A percentile compares a stretch with the other conserved stretches of the same genome.
These are phyloP conservation scores for Lobophora halterata DNA, from an alignment of 2,888 invertebrate species.

Conservation along the genomic window DNA sequence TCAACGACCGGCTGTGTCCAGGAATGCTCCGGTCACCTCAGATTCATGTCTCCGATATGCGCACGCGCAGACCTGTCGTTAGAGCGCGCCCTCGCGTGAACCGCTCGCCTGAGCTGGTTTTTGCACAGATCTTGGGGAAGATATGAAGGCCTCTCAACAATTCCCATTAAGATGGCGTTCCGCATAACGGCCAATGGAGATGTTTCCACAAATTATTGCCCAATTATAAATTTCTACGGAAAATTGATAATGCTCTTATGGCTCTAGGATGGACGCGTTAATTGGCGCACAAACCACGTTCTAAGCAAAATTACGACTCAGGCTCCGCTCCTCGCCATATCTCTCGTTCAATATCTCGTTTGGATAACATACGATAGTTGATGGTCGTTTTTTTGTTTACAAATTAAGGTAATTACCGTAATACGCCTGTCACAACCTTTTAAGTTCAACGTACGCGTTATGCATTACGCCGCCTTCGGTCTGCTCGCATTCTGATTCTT, in stretches of 20 bases:
- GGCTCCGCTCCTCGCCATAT: conserved; percentile 30
- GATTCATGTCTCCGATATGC: conserved; percentile 16
- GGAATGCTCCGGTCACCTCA: conserved; percentile 29
- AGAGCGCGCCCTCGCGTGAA: conserved; percentile 20
- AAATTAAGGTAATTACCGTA: conserved; percentile 76
- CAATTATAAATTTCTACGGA: conserved; percentile 49
- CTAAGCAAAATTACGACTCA: conserved; percentile 32
- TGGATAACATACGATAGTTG: conserved; percentile 50
- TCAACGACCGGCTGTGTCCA: conserved; percentile 61
- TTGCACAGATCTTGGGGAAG: conserved; percentile 33
- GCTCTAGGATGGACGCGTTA: conserved; percentile 42
- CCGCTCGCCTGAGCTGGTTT: conserved; percentile 22
- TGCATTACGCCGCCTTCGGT: conserved; percentile 39
- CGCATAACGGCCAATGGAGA: conserved; percentile 35
- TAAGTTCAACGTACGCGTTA: conserved; percentile 73
- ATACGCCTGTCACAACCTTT: conserved; percentile 75
- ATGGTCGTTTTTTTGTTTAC: conserved; percentile 72
- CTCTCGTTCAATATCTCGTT: conserved; percentile 57
- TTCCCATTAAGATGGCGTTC: conserved; percentile 28
- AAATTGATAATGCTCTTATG: conserved; percentile 53
- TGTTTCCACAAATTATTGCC: conserved; percentile 40
- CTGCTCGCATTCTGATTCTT: conserved; percentile 47
- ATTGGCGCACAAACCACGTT: conserved; percentile 48
- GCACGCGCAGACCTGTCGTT: conserved; percentile 16
- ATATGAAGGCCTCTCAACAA: conserved; percentile 20